phyloP scores from a whole-genome alignment of 2,797 vertebrate species.

The Pipistrellus nathusii region DNA sequence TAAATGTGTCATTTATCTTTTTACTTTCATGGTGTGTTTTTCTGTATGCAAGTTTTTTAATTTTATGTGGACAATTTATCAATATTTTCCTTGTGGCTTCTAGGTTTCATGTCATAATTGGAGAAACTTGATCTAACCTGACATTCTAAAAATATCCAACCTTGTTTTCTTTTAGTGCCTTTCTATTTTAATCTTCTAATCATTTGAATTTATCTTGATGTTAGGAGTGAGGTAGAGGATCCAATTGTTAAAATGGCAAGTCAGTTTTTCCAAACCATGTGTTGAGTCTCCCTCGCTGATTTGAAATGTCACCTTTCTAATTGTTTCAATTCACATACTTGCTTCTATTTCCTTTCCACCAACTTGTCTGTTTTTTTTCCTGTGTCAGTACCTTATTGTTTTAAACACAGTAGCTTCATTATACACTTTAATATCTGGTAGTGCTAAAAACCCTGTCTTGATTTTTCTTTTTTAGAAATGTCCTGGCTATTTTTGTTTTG shows the following conservation, averaged over 20 bases:
- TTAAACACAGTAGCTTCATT: neutral
- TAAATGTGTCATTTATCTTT: constrained; percentile 35
- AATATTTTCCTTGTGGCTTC: neutral
- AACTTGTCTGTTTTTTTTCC: neutral
- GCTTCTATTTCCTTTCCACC: neutral
- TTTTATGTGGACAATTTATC: neutral
- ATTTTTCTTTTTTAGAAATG: neutral
- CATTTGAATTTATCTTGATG: neutral
- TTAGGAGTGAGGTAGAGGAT: neutral
- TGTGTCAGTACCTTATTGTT: neutral
- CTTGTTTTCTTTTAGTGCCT: neutral
- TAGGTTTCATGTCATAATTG: neutral
- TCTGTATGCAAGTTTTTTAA: constrained; percentile 1
- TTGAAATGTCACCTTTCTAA: neutral
- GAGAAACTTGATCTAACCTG: neutral
- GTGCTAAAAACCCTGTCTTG: neutral
- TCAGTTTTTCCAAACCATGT: neutral
- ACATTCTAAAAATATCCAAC: neutral
- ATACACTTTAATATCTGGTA: neutral
- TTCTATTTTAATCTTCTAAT: neutral
- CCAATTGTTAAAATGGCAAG: neutral
- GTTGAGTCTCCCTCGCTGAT: neutral
- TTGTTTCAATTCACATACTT: neutral
- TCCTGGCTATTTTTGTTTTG: neutral
- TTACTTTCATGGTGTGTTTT: neutral